A percentile compares a stretch with the other conserved stretches of the same genome.
These are phyloP conservation scores for Sebastes hopkinsi DNA, from an alignment of 2,797 vertebrate genomes.

Conservation along the genomic window DNA sequence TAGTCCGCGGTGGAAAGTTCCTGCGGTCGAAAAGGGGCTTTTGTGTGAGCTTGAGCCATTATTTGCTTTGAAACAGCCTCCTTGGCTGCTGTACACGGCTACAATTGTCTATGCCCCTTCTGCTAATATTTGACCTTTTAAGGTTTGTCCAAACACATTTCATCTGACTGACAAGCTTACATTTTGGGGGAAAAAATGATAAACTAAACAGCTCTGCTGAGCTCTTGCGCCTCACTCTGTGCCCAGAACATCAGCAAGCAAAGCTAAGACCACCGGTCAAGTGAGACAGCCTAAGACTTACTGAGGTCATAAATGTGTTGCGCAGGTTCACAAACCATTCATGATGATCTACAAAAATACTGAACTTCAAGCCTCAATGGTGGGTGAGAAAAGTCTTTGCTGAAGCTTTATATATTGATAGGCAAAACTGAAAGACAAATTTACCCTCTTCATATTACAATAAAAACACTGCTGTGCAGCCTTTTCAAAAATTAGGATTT, in stretches of 20 bases:
- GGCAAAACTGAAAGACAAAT: not conserved
- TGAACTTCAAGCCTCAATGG: not conserved
- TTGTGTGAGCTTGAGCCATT: not conserved
- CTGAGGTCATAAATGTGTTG: not conserved
- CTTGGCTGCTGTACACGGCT: not conserved
- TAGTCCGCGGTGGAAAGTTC: too few species aligned
- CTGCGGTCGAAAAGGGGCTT: not conserved
- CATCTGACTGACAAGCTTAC: too few species aligned
- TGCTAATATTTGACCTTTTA: not conserved
- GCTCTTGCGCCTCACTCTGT: fast-evolving
- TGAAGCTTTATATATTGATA: not conserved
- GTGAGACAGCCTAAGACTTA: not conserved
- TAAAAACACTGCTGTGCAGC: not conserved
- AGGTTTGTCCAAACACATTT: not conserved
- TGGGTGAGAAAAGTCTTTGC: not conserved
- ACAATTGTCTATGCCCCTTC: not conserved
- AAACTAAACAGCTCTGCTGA: too few species aligned
- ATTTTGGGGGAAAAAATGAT: fast-evolving
- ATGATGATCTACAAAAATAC: not conserved
- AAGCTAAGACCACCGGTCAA: not conserved
- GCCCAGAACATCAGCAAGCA: too few species aligned
- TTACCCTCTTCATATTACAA: not conserved
- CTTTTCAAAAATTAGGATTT: not conserved
- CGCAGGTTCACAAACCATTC: not conserved
- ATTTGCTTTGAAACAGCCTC: not conserved